Conservation (phyloP, 2,797 vertebrate genomes). For the Mormyrops attenuatus region DNA sequence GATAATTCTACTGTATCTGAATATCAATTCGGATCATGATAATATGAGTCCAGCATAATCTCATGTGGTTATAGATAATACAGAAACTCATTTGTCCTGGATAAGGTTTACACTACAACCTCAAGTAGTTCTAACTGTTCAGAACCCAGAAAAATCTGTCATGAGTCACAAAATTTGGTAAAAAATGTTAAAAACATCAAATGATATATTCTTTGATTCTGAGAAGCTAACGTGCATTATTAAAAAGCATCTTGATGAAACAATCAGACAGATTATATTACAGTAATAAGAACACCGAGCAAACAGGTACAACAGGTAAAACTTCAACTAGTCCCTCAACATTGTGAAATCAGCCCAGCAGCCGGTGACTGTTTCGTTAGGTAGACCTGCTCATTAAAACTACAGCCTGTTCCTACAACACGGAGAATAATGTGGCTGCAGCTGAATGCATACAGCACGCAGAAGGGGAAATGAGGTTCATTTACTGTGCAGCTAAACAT, state of each 20-base stretch:
- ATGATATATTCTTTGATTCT: background rate
- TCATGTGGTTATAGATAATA: background rate
- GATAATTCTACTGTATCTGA: background rate
- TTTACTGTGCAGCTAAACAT: background rate
- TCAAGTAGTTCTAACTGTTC: background rate
- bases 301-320: background rate
- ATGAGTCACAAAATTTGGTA: background rate
- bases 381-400: background rate
- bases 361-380: background rate
- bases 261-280: background rate
- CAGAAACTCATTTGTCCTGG: background rate
- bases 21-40: background rate
- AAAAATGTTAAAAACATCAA: background rate
- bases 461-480: background rate
- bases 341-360: background rate
- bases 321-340: background rate
- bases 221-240: background rate
- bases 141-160: background rate
- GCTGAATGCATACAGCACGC: background rate
- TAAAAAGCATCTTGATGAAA: background rate
- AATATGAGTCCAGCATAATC: background rate
- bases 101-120: background rate
- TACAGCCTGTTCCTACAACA: background rate
- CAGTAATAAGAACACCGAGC: background rate
- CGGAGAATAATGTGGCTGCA: background rate